Evolutionary conservation across 2,888 invertebrate species (phyloP).

Genomic region (Laspeyria flexula): DNA sequence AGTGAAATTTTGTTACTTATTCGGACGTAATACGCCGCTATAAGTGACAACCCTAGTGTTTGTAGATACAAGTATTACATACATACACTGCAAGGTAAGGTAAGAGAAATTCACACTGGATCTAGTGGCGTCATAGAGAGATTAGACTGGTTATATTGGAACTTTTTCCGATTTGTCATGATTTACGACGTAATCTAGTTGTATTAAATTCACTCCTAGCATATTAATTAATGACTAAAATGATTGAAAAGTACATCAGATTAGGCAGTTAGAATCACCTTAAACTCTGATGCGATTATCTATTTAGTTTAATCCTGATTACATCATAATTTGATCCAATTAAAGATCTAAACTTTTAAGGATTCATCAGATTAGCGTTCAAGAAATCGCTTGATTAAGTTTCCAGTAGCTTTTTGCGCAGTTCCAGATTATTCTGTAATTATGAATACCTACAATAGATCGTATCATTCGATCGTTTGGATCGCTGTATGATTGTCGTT

Average conservation of each 20-base stretch:
- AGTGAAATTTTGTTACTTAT: too few species aligned
- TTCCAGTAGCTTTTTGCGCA: too few species aligned
- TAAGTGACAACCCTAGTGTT: constrained; percentile 22
- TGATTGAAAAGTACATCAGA: too few species aligned
- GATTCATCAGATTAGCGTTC: neutral
- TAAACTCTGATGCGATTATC: neutral
- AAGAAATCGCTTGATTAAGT: neutral
- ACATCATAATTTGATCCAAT: neutral
- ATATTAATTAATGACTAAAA: too few species aligned
- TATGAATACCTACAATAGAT: too few species aligned
- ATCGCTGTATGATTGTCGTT: too few species aligned
- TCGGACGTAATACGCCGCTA: neutral
- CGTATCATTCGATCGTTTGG: too few species aligned
- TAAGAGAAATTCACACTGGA: constrained; percentile 22
- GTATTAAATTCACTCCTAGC: neutral
- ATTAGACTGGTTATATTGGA: constrained; percentile 18
- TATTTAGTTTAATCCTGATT: neutral
- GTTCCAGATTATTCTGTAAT: too few species aligned
- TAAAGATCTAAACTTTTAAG: too few species aligned
- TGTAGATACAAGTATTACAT: too few species aligned
- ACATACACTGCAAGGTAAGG: constrained; percentile 4
- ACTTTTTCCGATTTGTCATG: neutral
- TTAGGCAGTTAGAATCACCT: neutral
- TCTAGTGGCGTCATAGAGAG: constrained; percentile 6
- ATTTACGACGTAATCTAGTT: neutral